These are phyloP conservation scores for Menura novaehollandiae DNA, from an alignment of 2,113 vertebrate species.

Conservation along the genomic window DNA sequence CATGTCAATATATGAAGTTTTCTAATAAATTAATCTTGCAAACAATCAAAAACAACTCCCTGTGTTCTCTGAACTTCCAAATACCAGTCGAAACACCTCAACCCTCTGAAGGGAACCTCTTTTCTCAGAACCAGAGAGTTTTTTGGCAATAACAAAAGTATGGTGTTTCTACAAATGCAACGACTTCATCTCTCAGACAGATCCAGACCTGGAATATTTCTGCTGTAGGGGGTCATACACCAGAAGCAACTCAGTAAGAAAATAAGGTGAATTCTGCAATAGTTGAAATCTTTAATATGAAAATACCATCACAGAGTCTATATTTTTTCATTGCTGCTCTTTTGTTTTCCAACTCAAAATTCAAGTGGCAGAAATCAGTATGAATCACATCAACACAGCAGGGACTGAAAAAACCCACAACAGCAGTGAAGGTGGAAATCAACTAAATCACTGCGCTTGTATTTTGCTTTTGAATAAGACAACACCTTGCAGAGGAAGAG, in stretches of 20 bases:
- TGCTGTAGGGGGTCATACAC: not conserved
- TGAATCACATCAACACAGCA: not conserved
- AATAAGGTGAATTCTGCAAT: not conserved
- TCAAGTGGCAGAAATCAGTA: not conserved
- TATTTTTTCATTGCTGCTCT: not conserved
- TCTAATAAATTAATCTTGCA: not conserved
- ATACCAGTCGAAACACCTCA: not conserved
- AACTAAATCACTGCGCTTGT: not conserved
- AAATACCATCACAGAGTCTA: not conserved
- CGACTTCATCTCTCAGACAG: not conserved
- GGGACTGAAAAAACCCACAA: not conserved
- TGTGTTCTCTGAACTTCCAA: not conserved
- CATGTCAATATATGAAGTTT: not conserved
- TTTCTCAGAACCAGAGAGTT: not conserved
- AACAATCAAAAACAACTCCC: not conserved
- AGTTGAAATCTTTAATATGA: not conserved
- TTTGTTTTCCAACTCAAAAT: not conserved
- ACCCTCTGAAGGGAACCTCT: not conserved
- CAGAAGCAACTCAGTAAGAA: not conserved
- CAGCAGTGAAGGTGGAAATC: not conserved
- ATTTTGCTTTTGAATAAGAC: not conserved
- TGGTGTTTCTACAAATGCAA: not conserved
- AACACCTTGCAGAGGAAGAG: not conserved
- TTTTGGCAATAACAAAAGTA: not conserved
- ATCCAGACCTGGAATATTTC: not conserved